These are phyloP conservation scores for Macheiramphus alcinus DNA, from an alignment of 2,113 vertebrate genomes.

Conservation along the genomic window DNA sequence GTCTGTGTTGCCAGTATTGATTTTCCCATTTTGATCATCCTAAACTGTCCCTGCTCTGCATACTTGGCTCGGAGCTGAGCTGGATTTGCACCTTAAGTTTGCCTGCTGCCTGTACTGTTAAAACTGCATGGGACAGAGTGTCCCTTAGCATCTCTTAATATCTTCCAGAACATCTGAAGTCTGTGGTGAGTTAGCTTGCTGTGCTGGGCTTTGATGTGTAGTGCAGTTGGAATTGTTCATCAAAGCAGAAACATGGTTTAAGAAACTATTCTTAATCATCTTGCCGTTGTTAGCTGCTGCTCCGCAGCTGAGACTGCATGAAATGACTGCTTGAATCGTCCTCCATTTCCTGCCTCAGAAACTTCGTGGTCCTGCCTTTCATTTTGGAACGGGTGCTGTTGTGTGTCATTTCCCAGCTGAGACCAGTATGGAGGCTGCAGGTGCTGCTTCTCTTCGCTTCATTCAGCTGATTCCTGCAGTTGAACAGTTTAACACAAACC, in stretches of 20 bases:
- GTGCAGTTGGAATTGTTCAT: not conserved
- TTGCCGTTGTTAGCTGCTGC: not conserved
- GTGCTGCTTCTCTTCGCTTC: not conserved
- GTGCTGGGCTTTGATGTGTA: not conserved
- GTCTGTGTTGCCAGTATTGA: not conserved
- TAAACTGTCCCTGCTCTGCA: not conserved
- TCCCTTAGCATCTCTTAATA: not conserved
- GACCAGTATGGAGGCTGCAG: not conserved
- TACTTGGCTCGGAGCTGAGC: not conserved
- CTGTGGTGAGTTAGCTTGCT: not conserved
- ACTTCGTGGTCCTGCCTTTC: conserved; percentile 45
- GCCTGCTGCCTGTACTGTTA: not conserved
- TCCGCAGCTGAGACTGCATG: not conserved
- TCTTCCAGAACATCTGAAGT: not conserved
- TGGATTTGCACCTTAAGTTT: not conserved
- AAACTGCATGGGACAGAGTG: not conserved
- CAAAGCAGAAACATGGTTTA: not conserved
- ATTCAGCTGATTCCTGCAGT: not conserved
- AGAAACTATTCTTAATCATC: not conserved
- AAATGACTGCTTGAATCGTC: not conserved
- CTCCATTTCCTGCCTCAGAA: conserved; percentile 60
- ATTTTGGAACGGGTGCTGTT: conserved; percentile 31
- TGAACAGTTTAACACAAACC: not conserved
- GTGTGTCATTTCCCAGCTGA: not conserved
- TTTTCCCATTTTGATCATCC: not conserved